These are phyloP conservation scores for Epizoanthus rinbou DNA, from an alignment of 92 coral and sea anemone species.

Conservation along the genomic window DNA sequence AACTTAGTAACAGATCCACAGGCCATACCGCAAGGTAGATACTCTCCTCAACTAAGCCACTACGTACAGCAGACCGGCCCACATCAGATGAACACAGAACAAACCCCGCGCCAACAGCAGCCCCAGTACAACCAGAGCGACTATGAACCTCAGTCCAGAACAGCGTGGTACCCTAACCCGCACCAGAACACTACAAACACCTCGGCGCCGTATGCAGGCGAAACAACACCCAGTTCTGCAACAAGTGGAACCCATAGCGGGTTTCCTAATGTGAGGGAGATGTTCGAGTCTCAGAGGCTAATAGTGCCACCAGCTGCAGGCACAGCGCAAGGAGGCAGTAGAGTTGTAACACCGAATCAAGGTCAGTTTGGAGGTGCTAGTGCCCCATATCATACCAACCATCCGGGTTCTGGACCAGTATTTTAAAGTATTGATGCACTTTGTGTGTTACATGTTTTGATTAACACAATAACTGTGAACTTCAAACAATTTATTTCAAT, in stretches of 20 bases:
- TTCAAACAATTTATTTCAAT: constrained; percentile 11
- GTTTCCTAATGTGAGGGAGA: constrained; percentile 97
- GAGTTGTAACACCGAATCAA: constrained; percentile 59
- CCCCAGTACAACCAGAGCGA: constrained; percentile 60
- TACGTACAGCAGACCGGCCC: constrained; percentile 65
- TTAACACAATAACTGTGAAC: constrained; percentile 41
- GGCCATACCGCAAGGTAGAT: constrained; percentile 57
- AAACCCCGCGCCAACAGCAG: constrained; percentile 60
- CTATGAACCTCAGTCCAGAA: constrained; percentile 64
- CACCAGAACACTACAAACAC: constrained; percentile 45
- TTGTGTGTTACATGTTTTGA: constrained; percentile 29
- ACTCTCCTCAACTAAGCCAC: constrained; percentile 84
- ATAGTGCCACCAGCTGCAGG: constrained; percentile 65
- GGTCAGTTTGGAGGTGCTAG: constrained; percentile 90
- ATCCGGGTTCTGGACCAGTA: constrained; percentile 42
- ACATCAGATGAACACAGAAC: constrained; percentile 58
- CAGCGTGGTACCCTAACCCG: constrained; percentile 68
- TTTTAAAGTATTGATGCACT: constrained; percentile 29
- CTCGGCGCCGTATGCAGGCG: constrained; percentile 45
- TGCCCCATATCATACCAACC: constrained; percentile 63
- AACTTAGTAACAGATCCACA: constrained; percentile 52
- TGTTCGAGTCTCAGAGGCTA: constrained; percentile 98
- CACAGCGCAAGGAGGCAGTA: constrained; percentile 43
- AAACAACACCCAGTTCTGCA: constrained; percentile 54
- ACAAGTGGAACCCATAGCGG: constrained; percentile 51